A percentile compares a stretch with the other conserved stretches of the same genome.
Evolutionary conservation across 1,140 invertebrate species (phyloP).

Genomic region (Augochlora pura): DNA sequence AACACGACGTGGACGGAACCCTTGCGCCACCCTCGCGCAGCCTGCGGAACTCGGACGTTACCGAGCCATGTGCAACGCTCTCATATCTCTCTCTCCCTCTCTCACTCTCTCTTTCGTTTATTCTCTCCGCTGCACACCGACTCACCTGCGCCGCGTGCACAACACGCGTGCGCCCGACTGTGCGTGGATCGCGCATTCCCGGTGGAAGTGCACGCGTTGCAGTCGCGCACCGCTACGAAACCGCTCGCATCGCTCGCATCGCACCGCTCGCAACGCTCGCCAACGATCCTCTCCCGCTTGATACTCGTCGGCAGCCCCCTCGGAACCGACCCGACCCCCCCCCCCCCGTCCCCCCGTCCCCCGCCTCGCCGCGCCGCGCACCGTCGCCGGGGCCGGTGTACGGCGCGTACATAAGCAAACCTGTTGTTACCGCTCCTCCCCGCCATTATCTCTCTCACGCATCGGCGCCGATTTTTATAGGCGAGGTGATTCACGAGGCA

Average conservation of each 20-base stretch:
- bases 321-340: no score
- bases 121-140: background rate
- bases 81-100: no score
- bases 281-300: background rate
- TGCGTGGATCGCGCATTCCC: conserved; percentile 48
- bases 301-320: no score
- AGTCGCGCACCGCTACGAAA: conserved; percentile 32
- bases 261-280: no score
- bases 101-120: no score
- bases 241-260: background rate
- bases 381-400: conserved; percentile 14
- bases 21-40: conserved; percentile 57
- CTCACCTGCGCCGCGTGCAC: conserved; percentile 22
- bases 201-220: conserved; percentile 46
- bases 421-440: conserved; percentile 75
- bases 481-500: conserved; percentile 75
- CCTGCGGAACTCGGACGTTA: conserved; percentile 62
- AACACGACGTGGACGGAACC: conserved; percentile 65
- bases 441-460: conserved; percentile 72
- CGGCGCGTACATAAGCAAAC: conserved; percentile 68
- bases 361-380: background rate
- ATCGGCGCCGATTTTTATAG: conserved; percentile 75
- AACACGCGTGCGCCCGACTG: background rate
- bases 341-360: no score
- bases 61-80: conserved; percentile 11